These are phyloP conservation scores for Flexamia atlantica DNA, from an alignment of 2,888 invertebrate genomes.

Conservation along the genomic window DNA sequence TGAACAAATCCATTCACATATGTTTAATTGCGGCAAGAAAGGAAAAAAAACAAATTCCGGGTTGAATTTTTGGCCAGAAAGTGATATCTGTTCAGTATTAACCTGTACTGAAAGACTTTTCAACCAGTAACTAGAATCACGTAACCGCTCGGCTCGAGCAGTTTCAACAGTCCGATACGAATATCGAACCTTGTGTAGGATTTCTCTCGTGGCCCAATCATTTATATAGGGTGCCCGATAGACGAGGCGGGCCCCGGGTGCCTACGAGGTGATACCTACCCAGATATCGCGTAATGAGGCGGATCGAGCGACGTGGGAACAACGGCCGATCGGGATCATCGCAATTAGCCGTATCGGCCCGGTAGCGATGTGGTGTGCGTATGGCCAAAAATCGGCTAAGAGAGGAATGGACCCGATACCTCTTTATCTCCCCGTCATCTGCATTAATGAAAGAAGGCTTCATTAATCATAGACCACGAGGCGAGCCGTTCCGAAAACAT, in stretches of 20 bases:
- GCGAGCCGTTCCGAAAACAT: constrained; percentile 51
- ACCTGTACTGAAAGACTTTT: too few relatives aligned
- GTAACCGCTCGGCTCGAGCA: too few relatives aligned
- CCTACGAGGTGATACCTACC: background rate
- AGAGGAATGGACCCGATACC: constrained; percentile 51
- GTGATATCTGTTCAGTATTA: too few relatives aligned
- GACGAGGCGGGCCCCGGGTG: background rate
- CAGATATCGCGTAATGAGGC: constrained; percentile 38
- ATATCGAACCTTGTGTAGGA: background rate
- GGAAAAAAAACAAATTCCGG: too few relatives aligned
- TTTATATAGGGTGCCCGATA: background rate
- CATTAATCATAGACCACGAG: constrained; percentile 55
- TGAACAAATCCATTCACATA: too few relatives aligned
- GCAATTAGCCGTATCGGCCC: background rate
- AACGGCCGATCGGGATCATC: background rate
- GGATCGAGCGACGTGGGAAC: constrained; percentile 29
- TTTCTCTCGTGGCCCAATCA: background rate
- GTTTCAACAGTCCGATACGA: background rate
- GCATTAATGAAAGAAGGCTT: constrained; percentile 61
- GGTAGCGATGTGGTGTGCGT: background rate
- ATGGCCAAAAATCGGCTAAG: constrained; percentile 56
- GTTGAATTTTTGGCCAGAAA: too few relatives aligned
- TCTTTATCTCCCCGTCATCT: constrained; percentile 60
- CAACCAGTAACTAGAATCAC: too few relatives aligned
- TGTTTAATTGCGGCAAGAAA: too few relatives aligned